Evolutionary conservation across 2,888 invertebrate genomes (phyloP), one percentile per base, ranked within the genome.

Genomic region (Antheraea assamensis): DNA sequence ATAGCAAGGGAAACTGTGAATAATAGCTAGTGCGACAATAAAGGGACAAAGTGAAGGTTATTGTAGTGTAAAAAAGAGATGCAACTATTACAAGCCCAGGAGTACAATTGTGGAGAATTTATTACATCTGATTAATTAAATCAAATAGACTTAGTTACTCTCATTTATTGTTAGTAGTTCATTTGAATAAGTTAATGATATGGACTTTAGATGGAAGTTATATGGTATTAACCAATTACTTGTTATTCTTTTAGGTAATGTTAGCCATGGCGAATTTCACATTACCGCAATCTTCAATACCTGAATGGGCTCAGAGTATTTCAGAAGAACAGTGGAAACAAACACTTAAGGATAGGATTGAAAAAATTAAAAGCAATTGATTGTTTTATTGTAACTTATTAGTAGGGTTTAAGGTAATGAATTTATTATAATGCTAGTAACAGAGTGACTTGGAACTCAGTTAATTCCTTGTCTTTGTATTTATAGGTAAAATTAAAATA

Each of bases 241-340:
- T n/a, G 19, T 68, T 35, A 10, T 24, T 76, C 31, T 75, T 87
- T 35, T 88, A 96, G 95, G 96, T 97, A 0, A 96, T 96, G 94
- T 95, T 95, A 73, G 96, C 96, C 58, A 97, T 97, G 97, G 95
- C 96, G 19, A 96, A 96, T 78, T 95, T 97, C 84, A 95, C 95
- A 1, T 87, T 97, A 78, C 97, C 97, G 4, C 90, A 94, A 68
- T 94, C 95, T 49, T 95, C 96, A 27, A 96, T 97, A 85, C 97
- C 97, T 15, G 96, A 96, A 80, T 97, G 97, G 97, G 97, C 97
- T 0, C 95, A 95, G 74, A 95, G 94, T 77, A 94, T 97, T 78
- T 95, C 96, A 2, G 97, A 97, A 81, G 96, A 96, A 61, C 95
- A 96, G 80, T 97, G 97, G 97, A 96, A 96, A 82, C 93, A 96